Base-by-base conservation (phyloP, 2,797 vertebrate genomes). In the Vespertilio murinus region DNA sequence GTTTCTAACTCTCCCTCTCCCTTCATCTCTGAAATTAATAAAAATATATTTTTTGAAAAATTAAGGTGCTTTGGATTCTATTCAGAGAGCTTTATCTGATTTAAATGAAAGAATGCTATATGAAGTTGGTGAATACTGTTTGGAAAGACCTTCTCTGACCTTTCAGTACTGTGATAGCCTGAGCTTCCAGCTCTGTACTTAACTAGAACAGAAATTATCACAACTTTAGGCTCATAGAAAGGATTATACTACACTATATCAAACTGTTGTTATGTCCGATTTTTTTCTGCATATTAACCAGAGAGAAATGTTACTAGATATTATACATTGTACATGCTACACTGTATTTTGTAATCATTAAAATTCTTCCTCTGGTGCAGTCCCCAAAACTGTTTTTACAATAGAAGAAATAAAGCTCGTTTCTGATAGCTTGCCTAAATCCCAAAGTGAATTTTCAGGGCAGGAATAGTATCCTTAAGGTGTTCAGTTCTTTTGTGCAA, bases 331-430 rank as follows among this genome's bases (percentile, higher is more conserved):
- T 90, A 90, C 13, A 69, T 65, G 10, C 47, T 69, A 40, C 22
- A 71, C 49, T 65, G 2, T 77, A 65, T 75, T 91, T 90, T 80
- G 25, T 73, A 87, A 71, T 59, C 28, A 87, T 67, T 69, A 47
- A 73, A 90, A 70, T 78, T 86, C 22, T 40, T 75, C 71, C 16
- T 71, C 3, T 65, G 45, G 64, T 74, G 30, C 42, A 30, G 94
- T 88, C 23, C 22, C 45, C 10, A 47, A 73, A 91, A 84, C 77
- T 90, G 12, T 35, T 88, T 90, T 91, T 91, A 90, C 47, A 84
- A 42, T 33, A 75, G 42, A 94, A 65, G 10, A 82, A 92, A 83
- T 81, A 75, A 75, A 90, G 18, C 59, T 84, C 45, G 81, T 40
- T 67, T 40, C n/a, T 65, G 11, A 56, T 88, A 47, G 28, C 49